Conservation (phyloP, 2,888 invertebrate genomes). For the Pyrocoelia pectoralis region DNA sequence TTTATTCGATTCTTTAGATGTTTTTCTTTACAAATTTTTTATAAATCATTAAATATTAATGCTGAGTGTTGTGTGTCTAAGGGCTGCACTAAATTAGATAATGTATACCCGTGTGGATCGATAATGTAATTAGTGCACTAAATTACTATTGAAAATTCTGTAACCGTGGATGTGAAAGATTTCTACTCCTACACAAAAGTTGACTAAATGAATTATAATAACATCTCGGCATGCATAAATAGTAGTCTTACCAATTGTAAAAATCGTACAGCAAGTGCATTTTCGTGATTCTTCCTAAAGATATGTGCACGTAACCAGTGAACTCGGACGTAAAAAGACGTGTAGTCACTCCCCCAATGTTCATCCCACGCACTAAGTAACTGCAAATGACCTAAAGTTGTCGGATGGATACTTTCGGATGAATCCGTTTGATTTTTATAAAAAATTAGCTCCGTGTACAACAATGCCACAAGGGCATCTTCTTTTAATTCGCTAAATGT, state of each 20-base stretch:
- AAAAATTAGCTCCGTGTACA: conserved; percentile 60
- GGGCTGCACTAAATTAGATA: no score
- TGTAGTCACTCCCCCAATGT: conserved; percentile 60
- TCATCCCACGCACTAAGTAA: conserved; percentile 59
- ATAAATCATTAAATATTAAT: no score
- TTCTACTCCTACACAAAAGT: no score
- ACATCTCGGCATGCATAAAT: no score
- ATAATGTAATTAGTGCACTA: no score
- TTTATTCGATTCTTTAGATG: no score
- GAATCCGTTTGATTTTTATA: conserved; percentile 11
- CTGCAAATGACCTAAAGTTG: conserved; percentile 61
- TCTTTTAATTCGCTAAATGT: conserved; percentile 57
- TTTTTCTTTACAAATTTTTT: no score
- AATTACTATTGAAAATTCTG: no score
- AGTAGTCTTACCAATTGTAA: conserved; percentile 57
- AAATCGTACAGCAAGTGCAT: conserved; percentile 62
- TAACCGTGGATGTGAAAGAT: no score
- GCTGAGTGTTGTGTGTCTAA: no score
- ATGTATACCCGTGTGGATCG: no score
- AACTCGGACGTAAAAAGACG: conserved; percentile 61
- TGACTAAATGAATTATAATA: no score
- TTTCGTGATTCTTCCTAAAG: conserved; percentile 63
- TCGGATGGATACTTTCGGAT: conserved; percentile 54
- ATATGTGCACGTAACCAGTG: conserved; percentile 66
- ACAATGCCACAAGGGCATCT: conserved; percentile 63